These are phyloP conservation scores for Littorina saxatilis DNA, from an alignment of 1,140 invertebrate genomes.

Conservation along the genomic window DNA sequence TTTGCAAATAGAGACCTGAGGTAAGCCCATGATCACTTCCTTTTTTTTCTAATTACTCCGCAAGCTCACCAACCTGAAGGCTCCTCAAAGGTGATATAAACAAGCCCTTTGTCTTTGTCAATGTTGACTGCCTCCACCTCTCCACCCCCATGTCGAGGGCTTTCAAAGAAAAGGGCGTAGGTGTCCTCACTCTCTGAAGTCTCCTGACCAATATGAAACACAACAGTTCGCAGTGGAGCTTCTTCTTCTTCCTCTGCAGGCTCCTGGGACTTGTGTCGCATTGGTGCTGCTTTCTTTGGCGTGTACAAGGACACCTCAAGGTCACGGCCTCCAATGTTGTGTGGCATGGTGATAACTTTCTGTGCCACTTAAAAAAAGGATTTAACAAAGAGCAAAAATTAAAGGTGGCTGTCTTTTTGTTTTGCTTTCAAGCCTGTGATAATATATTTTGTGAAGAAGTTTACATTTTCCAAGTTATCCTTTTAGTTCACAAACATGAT, in stretches of 20 bases:
- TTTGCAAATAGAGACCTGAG: too few species aligned
- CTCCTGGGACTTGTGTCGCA: slow-evolving; percentile 11
- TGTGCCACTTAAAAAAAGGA: slow-evolving; percentile 42
- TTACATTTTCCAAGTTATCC: too few species aligned
- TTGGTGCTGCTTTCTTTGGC: slow-evolving; percentile 33
- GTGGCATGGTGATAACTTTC: slow-evolving; percentile 20
- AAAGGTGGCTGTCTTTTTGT: too few species aligned
- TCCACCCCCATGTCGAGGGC: slow-evolving; percentile 9
- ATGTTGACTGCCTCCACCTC: slow-evolving; percentile 32
- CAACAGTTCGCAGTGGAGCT: slow-evolving; percentile 14
- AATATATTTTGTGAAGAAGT: too few species aligned
- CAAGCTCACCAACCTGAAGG: slow-evolving; percentile 34
- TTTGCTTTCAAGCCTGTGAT: too few species aligned
- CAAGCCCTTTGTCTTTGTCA: slow-evolving; percentile 15
- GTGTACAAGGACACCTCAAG: slow-evolving; percentile 38
- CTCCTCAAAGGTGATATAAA: slow-evolving; percentile 28
- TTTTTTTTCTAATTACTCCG: too few species aligned
- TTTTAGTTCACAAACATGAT: too few species aligned
- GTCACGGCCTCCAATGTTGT: slow-evolving; percentile 37
- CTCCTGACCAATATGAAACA: not conserved
- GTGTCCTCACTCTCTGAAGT: slow-evolving; percentile 23
- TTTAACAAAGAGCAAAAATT: too few species aligned
- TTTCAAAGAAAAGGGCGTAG: slow-evolving; percentile 32
- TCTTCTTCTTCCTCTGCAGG: not conserved
- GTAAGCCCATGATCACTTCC: too few species aligned